A percentile compares a stretch with the other conserved stretches of the same genome.
These are phyloP conservation scores for Puma concolor DNA, from an alignment of 2,113 vertebrate species.

Conservation along the genomic window DNA sequence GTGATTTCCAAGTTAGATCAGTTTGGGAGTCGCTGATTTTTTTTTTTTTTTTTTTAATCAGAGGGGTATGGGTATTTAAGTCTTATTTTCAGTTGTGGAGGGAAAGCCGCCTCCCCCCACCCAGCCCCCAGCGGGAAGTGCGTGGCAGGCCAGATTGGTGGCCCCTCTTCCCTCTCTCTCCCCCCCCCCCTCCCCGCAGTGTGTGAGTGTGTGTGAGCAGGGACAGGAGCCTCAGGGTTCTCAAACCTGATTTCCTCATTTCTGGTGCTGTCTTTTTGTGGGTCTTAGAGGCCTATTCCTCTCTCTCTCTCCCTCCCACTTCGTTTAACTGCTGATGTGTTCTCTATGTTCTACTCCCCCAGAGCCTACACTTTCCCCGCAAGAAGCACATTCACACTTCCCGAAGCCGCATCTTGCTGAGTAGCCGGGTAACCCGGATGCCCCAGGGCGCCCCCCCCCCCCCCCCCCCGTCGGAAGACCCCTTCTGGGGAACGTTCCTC, in stretches of 20 bases:
- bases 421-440: background rate
- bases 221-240: background rate
- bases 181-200: no score
- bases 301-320: background rate
- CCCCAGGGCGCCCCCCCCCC: background rate
- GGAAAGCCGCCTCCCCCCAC: background rate
- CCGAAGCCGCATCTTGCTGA: background rate
- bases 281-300: no score
- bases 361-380: background rate
- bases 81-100: background rate
- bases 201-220: background rate
- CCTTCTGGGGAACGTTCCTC: background rate
- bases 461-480: background rate
- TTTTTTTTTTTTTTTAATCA: background rate
- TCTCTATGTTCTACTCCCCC: background rate
- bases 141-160: no score
- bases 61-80: background rate
- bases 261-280: background rate
- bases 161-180: no score
- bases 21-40: background rate
- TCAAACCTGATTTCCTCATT: background rate
- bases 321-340: background rate
- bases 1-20: background rate
- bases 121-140: background rate
- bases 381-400: background rate